Conservation (phyloP, 2,113 vertebrate species). For the Spermophilus dauricus region DNA sequence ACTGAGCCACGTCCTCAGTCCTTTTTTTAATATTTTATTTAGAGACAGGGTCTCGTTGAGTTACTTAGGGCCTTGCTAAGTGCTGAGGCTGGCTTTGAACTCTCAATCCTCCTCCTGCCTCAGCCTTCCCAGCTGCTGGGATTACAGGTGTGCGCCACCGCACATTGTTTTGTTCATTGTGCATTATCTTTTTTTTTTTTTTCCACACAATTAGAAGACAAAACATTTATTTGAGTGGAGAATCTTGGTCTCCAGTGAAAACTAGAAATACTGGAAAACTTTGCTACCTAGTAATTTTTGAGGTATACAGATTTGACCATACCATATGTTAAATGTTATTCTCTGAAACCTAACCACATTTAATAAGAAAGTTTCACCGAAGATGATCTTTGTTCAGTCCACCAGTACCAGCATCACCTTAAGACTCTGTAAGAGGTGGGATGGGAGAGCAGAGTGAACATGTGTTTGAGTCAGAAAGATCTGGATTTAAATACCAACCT, state of each 20-base stretch:
- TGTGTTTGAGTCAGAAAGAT: slow-evolving; percentile 17
- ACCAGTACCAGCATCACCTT: not conserved
- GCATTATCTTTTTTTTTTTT: not conserved
- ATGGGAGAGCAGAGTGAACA: not conserved
- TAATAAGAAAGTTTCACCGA: not conserved
- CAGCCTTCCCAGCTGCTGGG: too few species aligned
- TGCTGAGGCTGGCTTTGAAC: too few species aligned
- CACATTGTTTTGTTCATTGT: not conserved
- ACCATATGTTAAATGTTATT: not conserved
- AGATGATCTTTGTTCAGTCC: not conserved
- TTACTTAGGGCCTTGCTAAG: too few species aligned
- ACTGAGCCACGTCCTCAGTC: too few species aligned
- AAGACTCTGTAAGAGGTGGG: not conserved
- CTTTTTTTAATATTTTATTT: too few species aligned
- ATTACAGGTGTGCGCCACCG: too few species aligned
- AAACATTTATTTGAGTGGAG: not conserved
- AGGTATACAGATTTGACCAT: not conserved
- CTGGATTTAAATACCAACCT: slow-evolving; percentile 19
- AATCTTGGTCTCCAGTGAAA: not conserved
- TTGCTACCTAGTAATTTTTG: not conserved
- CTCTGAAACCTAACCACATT: slow-evolving; percentile 27
- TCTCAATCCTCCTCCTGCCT: too few species aligned
- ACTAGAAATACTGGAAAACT: not conserved
- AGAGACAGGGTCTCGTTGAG: too few species aligned
- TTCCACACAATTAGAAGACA: not conserved